Evolutionary conservation across 2,888 invertebrate species (phyloP).

Genomic region (Leucophenga montana): DNA sequence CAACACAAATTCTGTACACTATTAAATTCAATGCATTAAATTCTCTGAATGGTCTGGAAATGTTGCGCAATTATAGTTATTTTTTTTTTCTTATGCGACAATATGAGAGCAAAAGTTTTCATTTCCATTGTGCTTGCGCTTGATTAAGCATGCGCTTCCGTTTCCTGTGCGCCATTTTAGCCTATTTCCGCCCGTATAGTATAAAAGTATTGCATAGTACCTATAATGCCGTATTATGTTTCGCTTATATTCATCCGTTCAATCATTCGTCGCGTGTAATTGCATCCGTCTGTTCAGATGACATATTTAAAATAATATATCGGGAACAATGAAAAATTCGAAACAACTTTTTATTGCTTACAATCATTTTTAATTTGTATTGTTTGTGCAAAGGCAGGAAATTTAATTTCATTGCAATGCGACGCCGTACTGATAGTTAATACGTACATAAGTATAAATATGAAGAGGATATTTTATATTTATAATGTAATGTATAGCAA

Average conservation of each 20-base stretch:
- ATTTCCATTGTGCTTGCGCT: background rate
- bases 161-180: conserved; percentile 8
- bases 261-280: background rate
- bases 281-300: background rate
- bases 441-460: background rate
- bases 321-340: background rate
- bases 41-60: too few species aligned
- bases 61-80: too few species aligned
- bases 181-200: conserved; percentile 12
- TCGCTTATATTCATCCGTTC: background rate
- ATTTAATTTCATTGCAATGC: background rate
- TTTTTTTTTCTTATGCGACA: too few species aligned
- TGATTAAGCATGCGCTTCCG: conserved; percentile 15
- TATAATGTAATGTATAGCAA: too few species aligned
- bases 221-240: too few species aligned
- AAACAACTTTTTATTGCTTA: background rate
- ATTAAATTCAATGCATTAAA: background rate
- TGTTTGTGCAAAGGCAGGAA: background rate
- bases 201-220: background rate
- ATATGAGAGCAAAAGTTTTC: too few species aligned
- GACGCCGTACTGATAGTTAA: background rate
- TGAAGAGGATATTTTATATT: background rate
- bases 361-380: background rate
- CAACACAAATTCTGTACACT: background rate
- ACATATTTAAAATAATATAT: too few species aligned